Conservation (phyloP, 1,140 invertebrate genomes). For the Telenomus remus region DNA sequence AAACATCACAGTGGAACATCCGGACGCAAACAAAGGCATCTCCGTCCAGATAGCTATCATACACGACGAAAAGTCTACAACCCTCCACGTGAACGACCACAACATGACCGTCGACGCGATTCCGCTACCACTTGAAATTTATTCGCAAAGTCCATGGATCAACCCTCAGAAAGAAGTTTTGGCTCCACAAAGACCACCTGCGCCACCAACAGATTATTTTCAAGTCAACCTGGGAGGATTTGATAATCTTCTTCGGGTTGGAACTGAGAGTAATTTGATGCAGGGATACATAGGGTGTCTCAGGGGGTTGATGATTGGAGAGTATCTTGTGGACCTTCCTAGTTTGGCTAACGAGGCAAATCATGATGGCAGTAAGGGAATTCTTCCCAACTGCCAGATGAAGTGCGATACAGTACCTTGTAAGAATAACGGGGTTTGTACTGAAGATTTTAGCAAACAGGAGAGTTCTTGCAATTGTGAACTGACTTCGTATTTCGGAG, state of each 20-base stretch:
- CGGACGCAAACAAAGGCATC: constrained; percentile 84
- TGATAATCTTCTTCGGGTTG: constrained; percentile 82
- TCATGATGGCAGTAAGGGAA: constrained; percentile 83
- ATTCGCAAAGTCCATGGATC: constrained; percentile 89
- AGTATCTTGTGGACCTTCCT: constrained; percentile 85
- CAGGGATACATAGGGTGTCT: constrained; percentile 92
- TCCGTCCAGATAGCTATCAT: constrained; percentile 91
- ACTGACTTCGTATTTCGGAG: constrained; percentile 90
- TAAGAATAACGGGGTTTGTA: constrained; percentile 90
- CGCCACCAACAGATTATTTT: constrained; percentile 89
- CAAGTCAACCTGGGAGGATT: constrained; percentile 93
- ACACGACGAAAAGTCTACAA: constrained; percentile 82
- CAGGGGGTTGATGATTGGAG: constrained; percentile 90
- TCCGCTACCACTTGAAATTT: constrained; percentile 82
- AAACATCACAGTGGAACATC: constrained; percentile 84
- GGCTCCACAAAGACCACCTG: constrained; percentile 87
- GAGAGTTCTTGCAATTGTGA: constrained; percentile 91
- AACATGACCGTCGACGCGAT: constrained; percentile 83
- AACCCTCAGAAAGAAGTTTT: constrained; percentile 90
- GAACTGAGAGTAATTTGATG: constrained; percentile 76
- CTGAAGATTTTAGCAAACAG: constrained; percentile 90
- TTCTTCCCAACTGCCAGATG: constrained; percentile 89
- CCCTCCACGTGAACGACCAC: constrained; percentile 88
- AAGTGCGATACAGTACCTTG: constrained; percentile 91
- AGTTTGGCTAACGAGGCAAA: constrained; percentile 82